These are phyloP conservation scores for Agriopis leucophaearia DNA, from an alignment of 2,888 invertebrate species.

Conservation along the genomic window DNA sequence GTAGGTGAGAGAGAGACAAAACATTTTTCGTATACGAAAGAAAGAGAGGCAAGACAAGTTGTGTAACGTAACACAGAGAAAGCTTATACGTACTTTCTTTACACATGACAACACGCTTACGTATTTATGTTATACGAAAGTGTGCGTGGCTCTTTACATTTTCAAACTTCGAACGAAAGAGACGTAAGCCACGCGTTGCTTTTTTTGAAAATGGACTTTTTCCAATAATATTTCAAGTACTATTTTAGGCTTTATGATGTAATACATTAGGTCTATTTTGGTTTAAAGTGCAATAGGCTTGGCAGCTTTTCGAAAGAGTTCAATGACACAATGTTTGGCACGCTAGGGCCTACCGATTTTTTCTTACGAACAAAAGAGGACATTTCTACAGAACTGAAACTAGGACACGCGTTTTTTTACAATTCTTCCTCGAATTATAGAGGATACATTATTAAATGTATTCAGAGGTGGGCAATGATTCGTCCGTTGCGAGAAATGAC, in stretches of 20 bases:
- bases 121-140: constrained; percentile 53
- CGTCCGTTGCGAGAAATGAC: constrained; percentile 62
- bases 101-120: constrained; percentile 45
- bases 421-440: constrained; percentile 67
- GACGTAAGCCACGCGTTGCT: constrained; percentile 67
- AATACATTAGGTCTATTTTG: constrained; percentile 62
- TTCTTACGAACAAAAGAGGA: constrained; percentile 74
- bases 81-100: constrained; percentile 83
- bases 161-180: constrained; percentile 73
- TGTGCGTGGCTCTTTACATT: constrained; percentile 79
- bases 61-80: constrained; percentile 84
- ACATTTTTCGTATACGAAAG: constrained; percentile 52
- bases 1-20: constrained; percentile 67
- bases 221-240: constrained; percentile 50
- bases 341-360: constrained; percentile 77
- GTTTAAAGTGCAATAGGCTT: constrained; percentile 49
- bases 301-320: constrained; percentile 77
- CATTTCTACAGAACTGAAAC: constrained; percentile 74
- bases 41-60: constrained; percentile 71
- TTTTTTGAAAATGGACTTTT: constrained; percentile 74
- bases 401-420: constrained; percentile 70
- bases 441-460: constrained; percentile 58
- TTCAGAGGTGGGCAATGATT: constrained; percentile 48
- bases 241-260: constrained; percentile 58
- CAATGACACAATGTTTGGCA: constrained; percentile 83